Base-by-base conservation (phyloP, 1,140 invertebrate genomes). In the Zaprionus capensis region DNA sequence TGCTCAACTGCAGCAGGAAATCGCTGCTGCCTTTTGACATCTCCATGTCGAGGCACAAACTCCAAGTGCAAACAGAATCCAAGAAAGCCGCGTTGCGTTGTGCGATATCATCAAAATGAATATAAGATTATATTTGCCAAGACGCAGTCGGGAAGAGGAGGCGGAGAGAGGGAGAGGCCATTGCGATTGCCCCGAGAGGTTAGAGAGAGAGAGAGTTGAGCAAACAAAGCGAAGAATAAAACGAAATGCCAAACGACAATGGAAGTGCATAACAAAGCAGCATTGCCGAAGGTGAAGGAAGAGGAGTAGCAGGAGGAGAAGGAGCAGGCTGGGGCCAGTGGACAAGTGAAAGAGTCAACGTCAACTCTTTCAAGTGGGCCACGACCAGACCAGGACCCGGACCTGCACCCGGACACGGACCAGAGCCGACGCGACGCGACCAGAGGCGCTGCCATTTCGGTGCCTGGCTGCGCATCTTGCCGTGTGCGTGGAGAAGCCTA, bases 221-320 rank as follows among this genome's bases (percentile, higher is more conserved):
- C 85, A 90, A 90, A 90, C 85, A 90, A 90, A 90, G 85, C 85
- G 79, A 70, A 68, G 81, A 76, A 90, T 90, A 85, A 82, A 90
- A 90, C 81, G 84, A 87, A 88, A 88, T 78, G 81, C 85, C 87
- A 88, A 88, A 90, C 85, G 85, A 81, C 81, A 88, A 88, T 84
- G 83, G 84, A 90, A 90, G 71, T 68, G 84, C 85, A 81, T 80
- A 88, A 90, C 85, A 90, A 90, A 90, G 76, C 67, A 72, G 76
- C 36, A 64, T 67, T 56, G 41, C 11, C 49, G 22, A 36, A 12
- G 62, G 55, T n/a, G 22, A 5, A 11, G 44, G 28, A 9, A n/a
- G 12, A 31, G 22, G 28, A 61, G 57, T 17, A 34, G 38, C 2
- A 56, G 36, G 15, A 44, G 51, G 51, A 11, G 31, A 0, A 17